A percentile compares a stretch with the other conserved stretches of the same genome.
Conservation (phyloP, 2,888 invertebrate species). For the Myopa testacea region DNA sequence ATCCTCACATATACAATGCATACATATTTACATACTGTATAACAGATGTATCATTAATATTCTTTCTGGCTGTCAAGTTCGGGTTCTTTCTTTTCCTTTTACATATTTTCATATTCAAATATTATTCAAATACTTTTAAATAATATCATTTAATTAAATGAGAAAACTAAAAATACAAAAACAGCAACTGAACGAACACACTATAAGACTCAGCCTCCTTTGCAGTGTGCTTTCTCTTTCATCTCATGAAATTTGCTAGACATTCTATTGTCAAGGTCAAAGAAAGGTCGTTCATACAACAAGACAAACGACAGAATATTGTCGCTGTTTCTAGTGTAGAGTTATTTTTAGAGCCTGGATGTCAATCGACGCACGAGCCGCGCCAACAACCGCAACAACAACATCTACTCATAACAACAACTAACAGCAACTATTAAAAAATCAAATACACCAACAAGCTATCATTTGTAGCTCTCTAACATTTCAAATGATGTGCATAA, state of each 20-base stretch:
- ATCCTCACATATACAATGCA: too few relatives aligned
- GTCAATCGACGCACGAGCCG: not conserved
- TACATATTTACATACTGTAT: not conserved
- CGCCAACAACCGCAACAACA: not conserved
- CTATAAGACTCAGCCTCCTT: too few relatives aligned
- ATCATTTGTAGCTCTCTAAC: too few relatives aligned
- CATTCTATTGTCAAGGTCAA: constrained; percentile 59
- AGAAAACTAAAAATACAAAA: too few relatives aligned
- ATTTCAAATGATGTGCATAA: too few relatives aligned
- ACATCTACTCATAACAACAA: not conserved
- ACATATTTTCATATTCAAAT: not conserved
- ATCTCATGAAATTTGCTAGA: not conserved
- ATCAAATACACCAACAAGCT: too few relatives aligned
- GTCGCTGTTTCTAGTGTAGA: not conserved
- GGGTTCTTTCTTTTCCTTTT: not conserved
- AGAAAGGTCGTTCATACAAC: constrained; percentile 56
- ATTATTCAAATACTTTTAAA: too few relatives aligned
- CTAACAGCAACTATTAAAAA: not conserved
- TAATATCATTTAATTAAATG: too few relatives aligned
- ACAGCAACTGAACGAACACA: too few relatives aligned
- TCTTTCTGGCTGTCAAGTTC: not conserved
- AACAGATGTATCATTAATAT: not conserved
- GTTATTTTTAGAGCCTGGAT: constrained; percentile 33
- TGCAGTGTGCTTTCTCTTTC: too few relatives aligned
- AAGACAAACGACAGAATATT: constrained; percentile 10